Evolutionary conservation across 2,113 vertebrate species (phyloP), one percentile per base, ranked within the genome.

Genomic region (Chitala chitala): DNA sequence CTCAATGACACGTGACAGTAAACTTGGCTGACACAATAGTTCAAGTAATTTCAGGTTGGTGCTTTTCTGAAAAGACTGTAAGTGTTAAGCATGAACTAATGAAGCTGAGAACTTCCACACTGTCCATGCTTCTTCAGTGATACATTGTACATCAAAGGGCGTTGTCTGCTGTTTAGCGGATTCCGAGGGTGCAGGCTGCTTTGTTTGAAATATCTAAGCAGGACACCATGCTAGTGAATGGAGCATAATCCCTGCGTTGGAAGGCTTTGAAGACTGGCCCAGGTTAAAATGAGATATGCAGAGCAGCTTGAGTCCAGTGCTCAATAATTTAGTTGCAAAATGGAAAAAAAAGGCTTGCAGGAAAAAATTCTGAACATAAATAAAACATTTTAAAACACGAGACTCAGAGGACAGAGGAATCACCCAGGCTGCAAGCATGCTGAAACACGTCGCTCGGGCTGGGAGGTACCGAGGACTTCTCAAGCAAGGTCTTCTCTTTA

Each of bases 31-130:
- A 56, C 8, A 3, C 33, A 55, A 22, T 40, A 33, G 15, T 71
- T 71, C 66, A 75, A 75, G 74, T 69, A 26, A 58, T 51, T 75
- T 75, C 66, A 63, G 54, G 48, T 74, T 70, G 55, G 55, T 61
- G 66, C 66, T 61, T 75, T 69, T 70, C 54, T 36, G 5, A 61
- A 71, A 44, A 70, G 54, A 29, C 20, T 29, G 24, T 3, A 26
- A n/a, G 4, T 12, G 54, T 72, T 59, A 15, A 40, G 17, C 26
- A 58, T 58, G n/a, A 38, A 72, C n/a, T n/a, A n/a, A 33, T 51
- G 26, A 36, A 75, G 46, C 40, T 5, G 22, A 59, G 40, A 8
- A 69, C 9, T 17, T n/a, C 64, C 26, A 58, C 36, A 4, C 2
- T n/a, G 13, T 31, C 54, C 65, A 24, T n/a, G n/a, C n/a, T n/a